Evolutionary conservation across 2,797 vertebrate species (phyloP), one percentile per base, ranked within the genome.

Genomic region (Phrynocephalus vlangalii): DNA sequence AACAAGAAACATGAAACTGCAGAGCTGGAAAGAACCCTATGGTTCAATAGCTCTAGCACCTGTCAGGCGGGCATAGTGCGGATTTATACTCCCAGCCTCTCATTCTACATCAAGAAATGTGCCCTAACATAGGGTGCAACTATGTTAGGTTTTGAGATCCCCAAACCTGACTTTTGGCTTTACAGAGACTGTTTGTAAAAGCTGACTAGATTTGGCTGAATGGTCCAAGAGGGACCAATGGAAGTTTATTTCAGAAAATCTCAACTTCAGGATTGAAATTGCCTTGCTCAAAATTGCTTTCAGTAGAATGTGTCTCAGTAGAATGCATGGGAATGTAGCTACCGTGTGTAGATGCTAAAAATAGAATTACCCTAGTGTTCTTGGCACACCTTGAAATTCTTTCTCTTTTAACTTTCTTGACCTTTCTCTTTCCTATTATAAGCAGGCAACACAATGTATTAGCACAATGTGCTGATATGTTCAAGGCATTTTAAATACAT

Each of bases 191-290:
- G 1, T 91, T 86, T 90, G 88, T 92, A 90, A 84, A 92, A 66
- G 75, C 86, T 84, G 89, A 52, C 87, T 84, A 89, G 90, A 92
- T 94, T 91, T 86, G 89, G 86, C 48, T 1, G 84, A 52, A 78
- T 0, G 1, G 82, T 86, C 87, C 88, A 87, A 85, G 71, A 76
- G 63, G 75, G 87, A 91, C 92, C 88, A 91, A 44, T 0, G 0
- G 60, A 91, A 86, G 79, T 92, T 95, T 90, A 87, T 90, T 93
- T 94, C 89, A 79, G 72, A 79, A 8, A 88, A 71, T 83, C 60
- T 79, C 56, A 85, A 71, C 22, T 13, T 26, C 30, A 90, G 75
- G 66, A 79, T n/a, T 22, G 72, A 67, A 83, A 90, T 84, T 92
- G 79, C 83, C 86, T 80, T 82, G 83, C 81, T 82, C 87, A 66